A percentile compares a stretch with the other conserved stretches of the same genome.
Evolutionary conservation across 1,140 invertebrate genomes (phyloP).

Genomic region (Hycleus cichorii): DNA sequence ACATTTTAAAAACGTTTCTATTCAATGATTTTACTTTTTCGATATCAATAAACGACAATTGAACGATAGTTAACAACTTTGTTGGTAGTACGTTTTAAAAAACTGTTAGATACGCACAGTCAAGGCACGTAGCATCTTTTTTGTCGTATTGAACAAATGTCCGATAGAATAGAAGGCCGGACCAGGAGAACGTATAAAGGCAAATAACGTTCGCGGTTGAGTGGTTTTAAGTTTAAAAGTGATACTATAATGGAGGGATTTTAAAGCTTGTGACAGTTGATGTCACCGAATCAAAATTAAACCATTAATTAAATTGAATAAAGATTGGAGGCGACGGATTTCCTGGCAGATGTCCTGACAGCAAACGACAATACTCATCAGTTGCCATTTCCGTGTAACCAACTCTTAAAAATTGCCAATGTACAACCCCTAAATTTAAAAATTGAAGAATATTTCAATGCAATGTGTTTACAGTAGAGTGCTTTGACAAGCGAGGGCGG

Average conservation of each 20-base stretch:
- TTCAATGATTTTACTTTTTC: too few relatives aligned
- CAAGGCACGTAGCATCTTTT: too few relatives aligned
- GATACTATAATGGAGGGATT: slow-evolving; percentile 13
- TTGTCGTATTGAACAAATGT: too few relatives aligned
- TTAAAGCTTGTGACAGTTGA: slow-evolving; percentile 19
- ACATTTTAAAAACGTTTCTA: too few relatives aligned
- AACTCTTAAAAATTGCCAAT: slow-evolving; percentile 22
- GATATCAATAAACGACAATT: too few relatives aligned
- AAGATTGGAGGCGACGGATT: slow-evolving; percentile 25
- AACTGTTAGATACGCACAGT: too few relatives aligned
- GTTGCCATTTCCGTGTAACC: slow-evolving; percentile 29
- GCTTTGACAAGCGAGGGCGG: slow-evolving; percentile 25
- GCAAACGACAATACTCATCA: slow-evolving; percentile 25
- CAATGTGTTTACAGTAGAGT: slow-evolving; percentile 33
- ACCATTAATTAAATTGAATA: slow-evolving; percentile 36
- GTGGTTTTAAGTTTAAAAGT: slow-evolving; percentile 7
- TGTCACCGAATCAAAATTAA: slow-evolving; percentile 28
- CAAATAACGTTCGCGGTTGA: slow-evolving; percentile 10
- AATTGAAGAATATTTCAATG: slow-evolving; percentile 33
- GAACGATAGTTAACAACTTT: too few relatives aligned
- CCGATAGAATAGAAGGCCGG: too few relatives aligned
- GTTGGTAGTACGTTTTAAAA: too few relatives aligned
- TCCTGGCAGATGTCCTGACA: slow-evolving; percentile 30
- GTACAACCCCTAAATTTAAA: slow-evolving; percentile 26
- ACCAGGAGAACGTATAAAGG: too few relatives aligned